These are phyloP conservation scores for Onychomys leucogaster DNA, from an alignment of 2,797 vertebrate species.

Conservation along the genomic window DNA sequence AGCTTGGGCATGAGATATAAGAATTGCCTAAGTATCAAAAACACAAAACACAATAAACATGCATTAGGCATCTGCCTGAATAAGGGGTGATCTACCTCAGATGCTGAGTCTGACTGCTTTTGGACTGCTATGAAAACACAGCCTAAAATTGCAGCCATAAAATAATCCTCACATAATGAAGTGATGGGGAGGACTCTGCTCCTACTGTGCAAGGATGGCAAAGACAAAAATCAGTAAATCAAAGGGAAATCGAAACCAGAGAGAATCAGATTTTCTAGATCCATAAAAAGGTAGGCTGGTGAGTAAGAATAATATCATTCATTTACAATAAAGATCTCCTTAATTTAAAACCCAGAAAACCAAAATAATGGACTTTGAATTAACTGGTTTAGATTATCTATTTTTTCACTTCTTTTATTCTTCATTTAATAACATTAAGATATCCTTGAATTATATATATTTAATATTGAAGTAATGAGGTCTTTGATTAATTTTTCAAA, in stretches of 20 bases:
- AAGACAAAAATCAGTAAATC: neutral
- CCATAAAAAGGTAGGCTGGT: neutral
- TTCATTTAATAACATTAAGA: neutral
- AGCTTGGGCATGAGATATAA: slow-evolving; percentile 36
- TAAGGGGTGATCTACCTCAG: neutral
- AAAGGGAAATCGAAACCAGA: slow-evolving; percentile 15
- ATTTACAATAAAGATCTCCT: slow-evolving; percentile 17
- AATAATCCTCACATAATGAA: slow-evolving; percentile 53
- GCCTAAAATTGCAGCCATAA: slow-evolving; percentile 61
- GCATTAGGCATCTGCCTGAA: slow-evolving; percentile 36
- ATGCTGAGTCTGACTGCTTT: neutral
- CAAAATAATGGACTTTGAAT: neutral
- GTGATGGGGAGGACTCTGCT: neutral
- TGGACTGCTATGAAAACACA: slow-evolving; percentile 5
- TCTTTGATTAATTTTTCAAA: slow-evolving; percentile 11
- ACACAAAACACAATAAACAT: slow-evolving; percentile 26
- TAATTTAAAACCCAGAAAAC: slow-evolving; percentile 7
- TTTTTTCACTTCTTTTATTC: neutral
- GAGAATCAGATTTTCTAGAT: slow-evolving; percentile 10
- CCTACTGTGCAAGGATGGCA: neutral
- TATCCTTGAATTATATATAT: neutral
- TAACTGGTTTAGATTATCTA: neutral
- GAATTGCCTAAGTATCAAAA: neutral
- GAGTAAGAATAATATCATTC: neutral
- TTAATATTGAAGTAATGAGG: neutral